Evolutionary conservation across 2,888 invertebrate species (phyloP), one percentile per base, ranked within the genome.

Genomic region (Cantharis flavilabris): DNA sequence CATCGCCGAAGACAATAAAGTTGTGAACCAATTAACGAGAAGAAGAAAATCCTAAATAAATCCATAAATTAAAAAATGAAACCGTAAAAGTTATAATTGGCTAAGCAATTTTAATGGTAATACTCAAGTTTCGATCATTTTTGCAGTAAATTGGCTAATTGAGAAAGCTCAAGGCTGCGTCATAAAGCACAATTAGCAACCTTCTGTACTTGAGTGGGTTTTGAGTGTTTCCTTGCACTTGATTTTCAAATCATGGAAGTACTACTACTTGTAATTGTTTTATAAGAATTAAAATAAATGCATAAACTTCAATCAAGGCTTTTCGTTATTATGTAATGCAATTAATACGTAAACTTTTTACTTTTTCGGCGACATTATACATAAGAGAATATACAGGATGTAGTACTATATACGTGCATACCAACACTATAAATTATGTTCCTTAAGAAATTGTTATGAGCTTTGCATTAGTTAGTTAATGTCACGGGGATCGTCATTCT

Each of bases 111-210:
- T 28, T 33, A 62, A 73, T 69, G 13, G n/a, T 49, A 49, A n/a
- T n/a, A 49, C 7, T 49, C 33, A 62, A 26, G 11, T 49, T n/a
- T 72, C 70, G 72, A 70, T 76, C 73, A 76, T 78, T 75, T 75
- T 70, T 78, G 71, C 69, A 71, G 80, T 80, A 83, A 83, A 84
- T 83, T 83, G 81, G 83, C 83, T 84, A 84, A 84, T 84, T 83
- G 83, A 81, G 73, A 82, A 79, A 76, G 81, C 78, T 76, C 81
- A 81, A 80, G 79, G 80, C 78, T 76, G 79, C 78, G 80, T 81
- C 83, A 84, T 84, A 84, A 84, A 84, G 82, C 83, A 84, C 84
- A 84, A 84, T 84, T 84, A 84, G 84, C 83, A 81, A 80, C 77
- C 81, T 80, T 83, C 83, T 79, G 81, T 80, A 82, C 80, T 79